Evolutionary conservation across 2,113 vertebrate species (phyloP).

Genomic region (Cygnus atratus): DNA sequence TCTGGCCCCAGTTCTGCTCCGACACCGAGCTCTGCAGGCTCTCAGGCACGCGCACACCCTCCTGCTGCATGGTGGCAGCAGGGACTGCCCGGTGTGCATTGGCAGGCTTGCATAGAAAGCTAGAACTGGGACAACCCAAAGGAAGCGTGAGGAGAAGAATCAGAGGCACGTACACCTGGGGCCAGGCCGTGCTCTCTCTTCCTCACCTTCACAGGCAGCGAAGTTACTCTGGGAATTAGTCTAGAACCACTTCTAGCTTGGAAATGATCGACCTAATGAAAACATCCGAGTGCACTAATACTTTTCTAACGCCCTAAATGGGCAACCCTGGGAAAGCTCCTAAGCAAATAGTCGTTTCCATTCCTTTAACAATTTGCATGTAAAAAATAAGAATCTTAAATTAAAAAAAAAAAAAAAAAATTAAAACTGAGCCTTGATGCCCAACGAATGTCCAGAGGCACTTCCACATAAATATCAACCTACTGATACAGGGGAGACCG

Average conservation of each 20-base stretch:
- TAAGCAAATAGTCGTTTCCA: neutral
- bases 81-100: neutral
- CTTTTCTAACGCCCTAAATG: neutral
- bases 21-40: accelerated
- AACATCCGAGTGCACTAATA: neutral
- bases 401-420: neutral
- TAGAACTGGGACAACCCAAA: neutral
- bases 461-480: constrained; percentile 32
- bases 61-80: neutral
- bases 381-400: constrained; percentile 8
- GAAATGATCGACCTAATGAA: neutral
- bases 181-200: neutral
- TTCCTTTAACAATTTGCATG: neutral
- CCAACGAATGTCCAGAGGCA: constrained; percentile 45
- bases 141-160: neutral
- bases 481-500: neutral
- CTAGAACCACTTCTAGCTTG: neutral
- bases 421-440: neutral
- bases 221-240: neutral
- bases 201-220: neutral
- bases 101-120: neutral
- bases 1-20: accelerated
- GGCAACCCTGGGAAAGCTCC: constrained; percentile 12
- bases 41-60: neutral
- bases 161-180: neutral